Percentiles rank a stretch among this genome's conserved stretches.
Conservation (phyloP, 2,888 invertebrate genomes). For the Cephonodes hylas region DNA sequence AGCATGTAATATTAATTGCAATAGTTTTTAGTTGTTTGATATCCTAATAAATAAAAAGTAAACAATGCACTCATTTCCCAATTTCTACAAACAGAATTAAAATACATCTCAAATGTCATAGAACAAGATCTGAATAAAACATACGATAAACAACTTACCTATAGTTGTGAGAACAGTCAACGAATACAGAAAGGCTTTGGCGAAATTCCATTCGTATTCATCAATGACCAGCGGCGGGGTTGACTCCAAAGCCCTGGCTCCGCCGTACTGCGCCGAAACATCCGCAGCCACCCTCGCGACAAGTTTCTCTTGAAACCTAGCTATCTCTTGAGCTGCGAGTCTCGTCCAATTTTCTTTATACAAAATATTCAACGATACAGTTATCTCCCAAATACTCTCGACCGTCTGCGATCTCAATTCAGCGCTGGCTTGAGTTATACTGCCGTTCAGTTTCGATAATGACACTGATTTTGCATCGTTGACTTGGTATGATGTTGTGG, state of each 20-base stretch:
- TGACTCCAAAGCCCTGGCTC: constrained; percentile 69
- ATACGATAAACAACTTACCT: constrained; percentile 80
- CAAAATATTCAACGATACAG: constrained; percentile 91
- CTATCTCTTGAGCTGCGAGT: constrained; percentile 85
- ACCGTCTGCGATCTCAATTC: constrained; percentile 83
- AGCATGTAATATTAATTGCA: too few species aligned
- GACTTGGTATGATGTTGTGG: constrained; percentile 72
- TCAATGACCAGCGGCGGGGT: constrained; percentile 66
- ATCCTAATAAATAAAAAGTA: too few species aligned
- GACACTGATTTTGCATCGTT: constrained; percentile 61
- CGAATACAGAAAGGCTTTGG: constrained; percentile 95
- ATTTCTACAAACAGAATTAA: too few species aligned
- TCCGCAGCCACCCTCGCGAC: constrained; percentile 89
- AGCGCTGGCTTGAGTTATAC: constrained; percentile 67
- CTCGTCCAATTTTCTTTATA: constrained; percentile 95
- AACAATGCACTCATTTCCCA: too few species aligned
- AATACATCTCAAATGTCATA: too few species aligned
- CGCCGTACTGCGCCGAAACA: constrained; percentile 81
- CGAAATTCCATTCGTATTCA: constrained; percentile 92
- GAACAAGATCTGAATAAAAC: neutral
- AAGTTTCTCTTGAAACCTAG: constrained; percentile 90
- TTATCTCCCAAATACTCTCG: constrained; percentile 96
- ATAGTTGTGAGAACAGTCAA: constrained; percentile 96
- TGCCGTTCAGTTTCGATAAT: constrained; percentile 58
- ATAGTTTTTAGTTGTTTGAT: too few species aligned